Evolutionary conservation across 1,140 invertebrate species (phyloP), one percentile per base, ranked within the genome.

Genomic region (Brachystomella parvula): DNA sequence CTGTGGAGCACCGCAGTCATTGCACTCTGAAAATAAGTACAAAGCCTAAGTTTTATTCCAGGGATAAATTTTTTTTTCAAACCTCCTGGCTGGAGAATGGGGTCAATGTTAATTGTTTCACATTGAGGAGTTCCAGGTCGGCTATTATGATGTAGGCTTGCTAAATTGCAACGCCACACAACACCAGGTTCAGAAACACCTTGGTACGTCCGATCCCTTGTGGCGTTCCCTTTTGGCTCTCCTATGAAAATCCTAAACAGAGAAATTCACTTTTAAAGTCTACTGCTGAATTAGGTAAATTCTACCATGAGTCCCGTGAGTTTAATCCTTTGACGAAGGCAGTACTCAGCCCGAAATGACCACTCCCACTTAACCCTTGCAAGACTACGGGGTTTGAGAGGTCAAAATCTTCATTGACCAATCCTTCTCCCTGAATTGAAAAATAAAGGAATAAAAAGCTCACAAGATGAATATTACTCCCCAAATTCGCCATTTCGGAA

Each of bases 161-260:
- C 31, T 2, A 72, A n/a, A 21, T 24, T 35, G 64, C 74, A 74
- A 0, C 69, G 57, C 65, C 71, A 75, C 9, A 75, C 31, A 24
- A 63, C 67, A 1, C 74, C 73, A 1, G 74, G 71, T 53, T 74
- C 67, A 32, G 33, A 26, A 3, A 72, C 56, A 31, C 58, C 60
- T 28, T 29, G 24, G 57, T 71, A 66, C 12, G 49, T 17, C 12
- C 6, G 49, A 28, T 58, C 57, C 6, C 49, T 9, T 0, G 65
- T 62, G 21, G 73, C 74, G 35, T 72, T 74, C 17, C 66, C 72
- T 44, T 65, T 69, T 6, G 74, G 74, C 32, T 72, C 66, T 15
- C 74, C 74, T 60, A 74, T 66, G 21, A 75, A 35, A 24, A 75
- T 17, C 60, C 60, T 62, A 26, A n/a, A 15, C 15, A 9, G 24